Evolutionary conservation across 1,140 invertebrate genomes (phyloP), one percentile per base, ranked within the genome.

Genomic region (Glossosoma conforme): DNA sequence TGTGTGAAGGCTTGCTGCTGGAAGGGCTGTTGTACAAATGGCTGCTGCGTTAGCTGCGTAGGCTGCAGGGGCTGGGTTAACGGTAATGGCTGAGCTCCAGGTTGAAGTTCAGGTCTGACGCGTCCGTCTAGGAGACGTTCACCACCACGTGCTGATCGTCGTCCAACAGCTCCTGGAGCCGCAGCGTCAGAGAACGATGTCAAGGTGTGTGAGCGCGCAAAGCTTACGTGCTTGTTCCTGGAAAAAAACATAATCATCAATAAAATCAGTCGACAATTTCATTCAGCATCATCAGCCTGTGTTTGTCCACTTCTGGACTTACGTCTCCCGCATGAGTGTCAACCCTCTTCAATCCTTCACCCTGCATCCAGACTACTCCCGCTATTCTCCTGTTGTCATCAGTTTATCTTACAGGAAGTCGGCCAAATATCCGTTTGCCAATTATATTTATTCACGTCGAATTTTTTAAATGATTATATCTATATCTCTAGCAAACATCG

Each of bases 141-240:
- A 52, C 52, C 44, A 44, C 71, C 71, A 49, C 72, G 69, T 30
- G 21, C 30, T 30, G 42, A 25, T 24, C 68, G 55, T 2, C 46
- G 36, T 21, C 68, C 59, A 62, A 79, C 69, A n/a, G 74, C 68
- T 18, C 67, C 66, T 56, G 30, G 64, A 42, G 58, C 71, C 19
- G 77, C 69, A 54, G 81, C 75, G 68, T 85, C 82, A 46, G 90
- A 87, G 59, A 91, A 89, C 2, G 87, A 89, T 3, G 86, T 87
- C 41, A 90, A 64, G 0, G 88, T 91, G 58, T 90, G 85, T 1
- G 87, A 90, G 21, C 87, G 77, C 14, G 91, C 91, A 63, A 95
- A 95, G 62, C 89, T 93, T 21, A 95, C 91, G 66, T 93, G 91
- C 66, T 93, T 93, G 53, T 83, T 81, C 67, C 84, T 85, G 70